Conservation (phyloP, 2,113 vertebrate genomes). For the Brachypteracias leptosomus region DNA sequence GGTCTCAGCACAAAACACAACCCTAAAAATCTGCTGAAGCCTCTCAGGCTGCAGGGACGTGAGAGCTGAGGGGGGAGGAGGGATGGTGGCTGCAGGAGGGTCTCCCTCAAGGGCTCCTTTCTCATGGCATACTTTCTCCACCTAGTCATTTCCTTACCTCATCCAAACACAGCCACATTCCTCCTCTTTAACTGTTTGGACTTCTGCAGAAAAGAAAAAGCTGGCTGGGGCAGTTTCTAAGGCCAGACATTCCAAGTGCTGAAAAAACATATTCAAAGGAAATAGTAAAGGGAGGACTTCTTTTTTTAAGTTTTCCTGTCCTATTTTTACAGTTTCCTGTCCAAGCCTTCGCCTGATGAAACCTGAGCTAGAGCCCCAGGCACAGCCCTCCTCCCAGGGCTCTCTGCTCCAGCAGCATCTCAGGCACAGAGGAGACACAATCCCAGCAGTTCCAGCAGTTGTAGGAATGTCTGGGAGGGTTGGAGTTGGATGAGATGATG, state of each 20-base stretch:
- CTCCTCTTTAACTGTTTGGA: slow-evolving; percentile 47
- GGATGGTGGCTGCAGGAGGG: neutral
- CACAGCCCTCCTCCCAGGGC: neutral
- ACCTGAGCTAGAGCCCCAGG: neutral
- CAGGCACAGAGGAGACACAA: neutral
- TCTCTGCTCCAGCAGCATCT: neutral
- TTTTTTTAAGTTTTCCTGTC: slow-evolving; percentile 37
- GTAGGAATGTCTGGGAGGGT: neutral
- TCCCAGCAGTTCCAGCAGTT: neutral
- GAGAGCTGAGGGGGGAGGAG: neutral
- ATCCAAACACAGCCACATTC: slow-evolving; percentile 50
- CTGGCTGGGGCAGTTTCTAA: neutral
- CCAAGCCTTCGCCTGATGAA: neutral
- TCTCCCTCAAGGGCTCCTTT: slow-evolving; percentile 25
- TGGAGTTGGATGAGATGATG: too few relatives aligned
- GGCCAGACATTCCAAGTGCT: slow-evolving; percentile 58
- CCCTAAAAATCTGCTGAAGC: neutral
- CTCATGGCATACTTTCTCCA: slow-evolving; percentile 45
- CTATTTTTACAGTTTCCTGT: slow-evolving; percentile 56
- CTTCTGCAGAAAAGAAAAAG: slow-evolving; percentile 24
- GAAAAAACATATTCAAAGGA: slow-evolving; percentile 50
- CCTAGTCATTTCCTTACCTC: slow-evolving; percentile 57
- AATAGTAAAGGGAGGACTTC: slow-evolving; percentile 13
- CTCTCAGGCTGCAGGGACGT: neutral
- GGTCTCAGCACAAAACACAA: neutral